Evolutionary conservation across 2,797 vertebrate species (phyloP).

Genomic region (Microctenopoma lineatum): DNA sequence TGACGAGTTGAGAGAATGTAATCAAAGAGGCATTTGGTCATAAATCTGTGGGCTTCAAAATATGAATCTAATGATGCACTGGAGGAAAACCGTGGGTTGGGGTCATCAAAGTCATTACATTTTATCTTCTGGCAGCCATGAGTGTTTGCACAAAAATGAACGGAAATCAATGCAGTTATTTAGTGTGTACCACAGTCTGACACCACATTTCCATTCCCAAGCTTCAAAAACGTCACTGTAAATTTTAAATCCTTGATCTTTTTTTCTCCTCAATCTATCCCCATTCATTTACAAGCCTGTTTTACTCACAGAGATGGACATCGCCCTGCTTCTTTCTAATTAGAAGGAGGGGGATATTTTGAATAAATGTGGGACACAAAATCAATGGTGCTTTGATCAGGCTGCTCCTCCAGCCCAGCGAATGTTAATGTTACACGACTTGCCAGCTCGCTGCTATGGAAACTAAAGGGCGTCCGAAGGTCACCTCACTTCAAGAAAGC

Average conservation of each 20-base stretch:
- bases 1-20: background rate
- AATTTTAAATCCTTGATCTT: background rate
- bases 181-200: background rate
- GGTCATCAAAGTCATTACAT: too few species aligned
- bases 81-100: background rate
- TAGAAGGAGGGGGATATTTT: constrained; percentile 45
- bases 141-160: background rate
- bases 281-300: constrained; percentile 47
- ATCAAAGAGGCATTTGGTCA: background rate
- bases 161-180: background rate
- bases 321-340: constrained; percentile 36
- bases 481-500: constrained; percentile 70
- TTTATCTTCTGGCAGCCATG: too few species aligned
- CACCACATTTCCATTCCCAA: background rate
- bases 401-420: constrained; percentile 34
- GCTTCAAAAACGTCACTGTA: background rate
- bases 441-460: constrained; percentile 68
- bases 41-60: background rate
- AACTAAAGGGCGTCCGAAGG: constrained; percentile 80
- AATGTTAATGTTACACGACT: constrained; percentile 69
- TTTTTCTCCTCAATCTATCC: background rate
- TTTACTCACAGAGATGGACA: constrained; percentile 46
- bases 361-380: constrained; percentile 71
- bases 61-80: background rate
- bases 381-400: constrained; percentile 77